Percentiles rank a stretch among this genome's conserved stretches.
These are phyloP conservation scores for Pachydiplax longipennis DNA, from an alignment of 2,888 invertebrate species.

Conservation along the genomic window DNA sequence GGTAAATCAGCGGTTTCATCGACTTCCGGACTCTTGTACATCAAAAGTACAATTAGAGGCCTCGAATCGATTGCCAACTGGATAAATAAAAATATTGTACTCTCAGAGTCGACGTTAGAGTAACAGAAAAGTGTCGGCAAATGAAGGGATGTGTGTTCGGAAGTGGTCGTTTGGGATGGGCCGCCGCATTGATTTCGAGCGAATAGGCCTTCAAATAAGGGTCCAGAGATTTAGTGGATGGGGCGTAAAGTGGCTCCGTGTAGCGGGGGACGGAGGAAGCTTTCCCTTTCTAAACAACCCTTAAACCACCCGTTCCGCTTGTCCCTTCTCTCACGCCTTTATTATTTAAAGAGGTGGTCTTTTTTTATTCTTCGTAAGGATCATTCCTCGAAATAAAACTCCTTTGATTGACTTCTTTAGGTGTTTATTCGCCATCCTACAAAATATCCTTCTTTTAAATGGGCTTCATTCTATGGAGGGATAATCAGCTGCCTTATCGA, in stretches of 20 bases:
- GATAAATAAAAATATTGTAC: too few species aligned
- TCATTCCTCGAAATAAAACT: neutral
- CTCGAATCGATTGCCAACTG: too few species aligned
- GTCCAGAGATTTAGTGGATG: slow-evolving; percentile 29
- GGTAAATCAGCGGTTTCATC: too few species aligned
- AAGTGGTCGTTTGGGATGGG: neutral
- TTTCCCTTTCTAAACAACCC: neutral
- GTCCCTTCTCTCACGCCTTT: neutral
- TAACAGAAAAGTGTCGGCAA: neutral
- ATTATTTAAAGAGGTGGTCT: neutral
- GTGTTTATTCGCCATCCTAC: neutral
- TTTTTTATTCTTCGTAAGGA: neutral
- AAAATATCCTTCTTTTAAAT: too few species aligned
- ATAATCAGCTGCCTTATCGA: too few species aligned
- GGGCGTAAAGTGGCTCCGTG: slow-evolving; percentile 38
- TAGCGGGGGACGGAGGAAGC: neutral
- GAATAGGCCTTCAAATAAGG: slow-evolving; percentile 21
- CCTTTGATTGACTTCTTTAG: neutral
- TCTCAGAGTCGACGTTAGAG: too few species aligned
- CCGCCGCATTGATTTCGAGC: neutral
- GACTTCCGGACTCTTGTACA: too few species aligned
- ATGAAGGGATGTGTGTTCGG: neutral
- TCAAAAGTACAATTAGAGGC: too few species aligned
- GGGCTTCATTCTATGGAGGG: too few species aligned
- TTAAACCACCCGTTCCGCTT: too few species aligned